A percentile compares a stretch with the other conserved stretches of the same genome.
Evolutionary conservation across 2,113 vertebrate species (phyloP).

Genomic region (Megalops atlanticus): DNA sequence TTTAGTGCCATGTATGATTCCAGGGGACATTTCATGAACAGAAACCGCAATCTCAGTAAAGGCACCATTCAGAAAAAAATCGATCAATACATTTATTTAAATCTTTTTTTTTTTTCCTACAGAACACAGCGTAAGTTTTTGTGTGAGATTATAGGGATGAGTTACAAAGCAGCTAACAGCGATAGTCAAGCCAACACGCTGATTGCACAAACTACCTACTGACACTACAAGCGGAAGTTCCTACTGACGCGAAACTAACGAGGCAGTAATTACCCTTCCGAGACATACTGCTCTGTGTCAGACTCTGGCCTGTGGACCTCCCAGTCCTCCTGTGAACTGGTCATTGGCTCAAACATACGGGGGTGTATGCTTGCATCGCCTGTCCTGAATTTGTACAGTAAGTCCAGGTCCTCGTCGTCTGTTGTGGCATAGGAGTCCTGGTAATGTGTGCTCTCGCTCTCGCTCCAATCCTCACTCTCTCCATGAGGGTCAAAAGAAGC

Average conservation of each 20-base stretch:
- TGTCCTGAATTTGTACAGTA: conserved; percentile 4
- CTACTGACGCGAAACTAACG: not conserved
- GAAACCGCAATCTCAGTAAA: not conserved
- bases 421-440: conserved; percentile 6
- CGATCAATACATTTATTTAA: not conserved
- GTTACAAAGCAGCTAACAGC: not conserved
- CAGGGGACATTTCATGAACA: not conserved
- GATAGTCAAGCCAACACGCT: not conserved
- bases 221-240: not conserved
- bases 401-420: conserved; percentile 13
- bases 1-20: not conserved
- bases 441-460: not conserved
- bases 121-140: not conserved
- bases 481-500: not conserved
- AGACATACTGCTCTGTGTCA: not conserved
- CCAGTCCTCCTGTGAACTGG: not conserved
- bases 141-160: not conserved
- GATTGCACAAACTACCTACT: not conserved
- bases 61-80: not conserved
- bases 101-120: no score
- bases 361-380: not conserved
- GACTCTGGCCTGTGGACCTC: not conserved
- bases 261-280: not conserved
- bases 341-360: not conserved
- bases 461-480: not conserved